Evolutionary conservation across 2,888 invertebrate genomes (phyloP), one percentile per base, ranked within the genome.

Genomic region (Brenthis hecate): DNA sequence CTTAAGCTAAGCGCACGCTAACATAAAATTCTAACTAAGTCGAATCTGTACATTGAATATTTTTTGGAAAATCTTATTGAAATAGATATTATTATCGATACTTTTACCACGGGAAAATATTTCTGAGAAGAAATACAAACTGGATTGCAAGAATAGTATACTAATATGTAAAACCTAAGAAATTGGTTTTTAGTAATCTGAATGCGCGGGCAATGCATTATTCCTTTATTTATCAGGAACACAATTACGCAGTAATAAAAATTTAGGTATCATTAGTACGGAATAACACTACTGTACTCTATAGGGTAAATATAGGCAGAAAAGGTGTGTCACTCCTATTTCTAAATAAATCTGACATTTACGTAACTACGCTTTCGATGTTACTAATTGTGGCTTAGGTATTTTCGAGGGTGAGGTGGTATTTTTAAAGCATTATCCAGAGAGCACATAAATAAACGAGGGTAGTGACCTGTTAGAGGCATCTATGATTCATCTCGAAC

Each of bases 401-500:
- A 69, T 70, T 74, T 72, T 71, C 65, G 72, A 73, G 72, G 71
- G 71, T 72, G 54, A 67, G 65, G 68, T 57, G 66, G 56, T 74
- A 73, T 74, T 72, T 60, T 74, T 72, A 61, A 61, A 70, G 63
- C 67, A 61, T 56, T 71, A 69, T 66, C 68, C 79, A 85, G 84
- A 85, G 78, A 78, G 74, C 77, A 75, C 84, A 87, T 83, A 86
- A 87, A 86, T 89, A 89, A 85, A 69, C 68, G 84, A 81, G 87
- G 89, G 86, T 86, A 85, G 81, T 86, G 89, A 89, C 88, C 89
- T 83, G 84, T 82, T 81, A 83, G 81, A 63, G 82, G 84, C 85
- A 85, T 86, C 85, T 85, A 89, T 92, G 92, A 92, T 89, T 92
- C 91, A 92, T 89, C 90, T 86, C 84, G 79, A 84, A 86, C 91